Percentiles rank a stretch among this genome's conserved stretches.
Evolutionary conservation across 2,113 vertebrate species (phyloP).

Genomic region (Ibidorhyncha struthersii): DNA sequence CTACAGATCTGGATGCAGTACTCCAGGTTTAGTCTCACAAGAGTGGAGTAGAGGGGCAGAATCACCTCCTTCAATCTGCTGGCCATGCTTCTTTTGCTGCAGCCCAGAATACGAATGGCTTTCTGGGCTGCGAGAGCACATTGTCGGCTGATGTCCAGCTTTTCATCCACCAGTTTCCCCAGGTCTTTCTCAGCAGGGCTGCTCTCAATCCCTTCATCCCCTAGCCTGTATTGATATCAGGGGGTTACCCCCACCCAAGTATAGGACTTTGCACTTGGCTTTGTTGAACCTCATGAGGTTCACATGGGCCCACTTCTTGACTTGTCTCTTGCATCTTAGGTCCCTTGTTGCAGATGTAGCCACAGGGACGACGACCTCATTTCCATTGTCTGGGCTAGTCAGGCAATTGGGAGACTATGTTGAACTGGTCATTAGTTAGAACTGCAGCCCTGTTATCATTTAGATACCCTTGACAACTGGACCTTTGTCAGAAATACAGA

Average conservation of each 20-base stretch:
- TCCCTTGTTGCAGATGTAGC: neutral
- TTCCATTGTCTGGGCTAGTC: neutral
- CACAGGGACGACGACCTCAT: neutral
- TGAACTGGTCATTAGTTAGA: neutral
- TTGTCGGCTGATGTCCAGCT: neutral
- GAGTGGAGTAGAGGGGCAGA: neutral
- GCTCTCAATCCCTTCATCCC: neutral
- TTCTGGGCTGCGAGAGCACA: neutral
- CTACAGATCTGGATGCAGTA: neutral
- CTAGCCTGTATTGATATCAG: neutral
- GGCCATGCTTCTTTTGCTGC: neutral
- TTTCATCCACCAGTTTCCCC: neutral
- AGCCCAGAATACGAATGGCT: neutral
- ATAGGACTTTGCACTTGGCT: neutral
- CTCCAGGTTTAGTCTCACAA: neutral
- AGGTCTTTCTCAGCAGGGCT: neutral
- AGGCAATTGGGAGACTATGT: neutral
- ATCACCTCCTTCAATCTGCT: neutral
- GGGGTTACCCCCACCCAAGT: neutral
- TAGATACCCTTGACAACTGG: neutral
- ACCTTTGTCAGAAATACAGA: neutral
- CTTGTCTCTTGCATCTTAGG: accelerated
- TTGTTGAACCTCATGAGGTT: neutral
- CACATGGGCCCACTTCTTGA: neutral
- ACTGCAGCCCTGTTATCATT: neutral